Evolutionary conservation across 2,113 vertebrate species (phyloP).

Genomic region (Murina feae): DNA sequence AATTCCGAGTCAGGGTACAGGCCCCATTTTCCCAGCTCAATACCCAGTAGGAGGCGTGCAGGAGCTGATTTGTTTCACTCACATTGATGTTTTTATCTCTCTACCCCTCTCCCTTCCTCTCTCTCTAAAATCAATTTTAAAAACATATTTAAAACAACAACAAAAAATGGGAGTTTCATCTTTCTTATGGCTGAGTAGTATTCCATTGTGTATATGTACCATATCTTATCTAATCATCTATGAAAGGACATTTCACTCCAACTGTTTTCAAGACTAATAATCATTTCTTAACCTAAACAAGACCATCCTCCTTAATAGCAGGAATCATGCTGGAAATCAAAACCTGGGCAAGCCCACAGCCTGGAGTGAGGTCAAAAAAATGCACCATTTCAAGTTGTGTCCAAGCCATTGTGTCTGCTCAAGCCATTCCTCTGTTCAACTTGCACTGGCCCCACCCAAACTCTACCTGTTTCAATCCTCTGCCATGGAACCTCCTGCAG

Average conservation of each 20-base stretch:
- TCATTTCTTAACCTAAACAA: not conserved
- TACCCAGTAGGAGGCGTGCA: no score
- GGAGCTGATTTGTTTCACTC: no score
- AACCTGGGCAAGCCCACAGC: not conserved
- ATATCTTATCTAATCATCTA: not conserved
- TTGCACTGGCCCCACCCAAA: not conserved
- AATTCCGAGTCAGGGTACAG: no score
- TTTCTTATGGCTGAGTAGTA: not conserved
- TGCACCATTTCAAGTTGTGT: not conserved
- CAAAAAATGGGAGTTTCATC: not conserved
- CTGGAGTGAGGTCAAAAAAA: not conserved
- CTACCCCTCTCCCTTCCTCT: no score
- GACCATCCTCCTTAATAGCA: not conserved
- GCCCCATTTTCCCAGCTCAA: no score
- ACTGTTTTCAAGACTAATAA: not conserved
- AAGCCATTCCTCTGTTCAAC: not conserved
- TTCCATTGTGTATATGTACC: not conserved
- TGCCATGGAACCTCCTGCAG: not conserved
- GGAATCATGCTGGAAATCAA: not conserved
- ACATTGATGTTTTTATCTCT: no score
- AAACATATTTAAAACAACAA: no score
- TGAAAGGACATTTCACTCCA: not conserved
- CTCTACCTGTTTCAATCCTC: not conserved
- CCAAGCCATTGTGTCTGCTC: not conserved
- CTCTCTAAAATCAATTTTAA: no score